Conservation (phyloP, 2,888 invertebrate genomes). For the Scelioninae gen. 1 region DNA sequence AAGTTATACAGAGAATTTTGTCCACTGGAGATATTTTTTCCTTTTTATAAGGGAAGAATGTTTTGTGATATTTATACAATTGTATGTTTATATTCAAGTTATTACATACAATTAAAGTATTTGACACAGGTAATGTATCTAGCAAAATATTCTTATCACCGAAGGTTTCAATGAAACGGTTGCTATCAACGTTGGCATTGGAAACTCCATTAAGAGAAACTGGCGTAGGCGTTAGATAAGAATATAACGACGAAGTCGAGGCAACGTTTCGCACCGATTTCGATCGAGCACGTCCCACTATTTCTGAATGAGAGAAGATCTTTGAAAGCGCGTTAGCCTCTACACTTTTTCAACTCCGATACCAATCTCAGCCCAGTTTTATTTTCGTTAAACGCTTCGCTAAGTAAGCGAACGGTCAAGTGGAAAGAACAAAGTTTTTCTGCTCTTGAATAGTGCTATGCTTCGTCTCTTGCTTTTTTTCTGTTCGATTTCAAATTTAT, state of each 20-base stretch:
- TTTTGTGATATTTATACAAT: constrained; percentile 2
- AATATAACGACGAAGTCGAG: constrained; percentile 67
- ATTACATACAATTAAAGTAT: constrained; percentile 9
- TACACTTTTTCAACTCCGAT: constrained; percentile 36
- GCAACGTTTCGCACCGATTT: constrained; percentile 57
- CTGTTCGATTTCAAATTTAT: too few species aligned
- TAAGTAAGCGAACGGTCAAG: too few species aligned
- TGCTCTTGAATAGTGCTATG: too few species aligned
- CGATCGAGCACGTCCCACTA: constrained; percentile 64
- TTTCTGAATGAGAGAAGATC: constrained; percentile 59
- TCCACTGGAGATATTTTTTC: too few species aligned
- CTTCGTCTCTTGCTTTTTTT: too few species aligned
- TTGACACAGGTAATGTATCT: constrained; percentile 23
- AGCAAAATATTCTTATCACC: constrained; percentile 35
- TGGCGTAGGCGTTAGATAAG: constrained; percentile 74
- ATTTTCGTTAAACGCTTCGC: too few species aligned
- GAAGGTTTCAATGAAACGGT: constrained; percentile 64
- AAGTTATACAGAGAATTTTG: too few species aligned
- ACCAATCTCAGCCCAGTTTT: constrained; percentile 22
- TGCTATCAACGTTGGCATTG: constrained; percentile 71
- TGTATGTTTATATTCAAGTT: background rate
- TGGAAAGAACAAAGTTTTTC: too few species aligned
- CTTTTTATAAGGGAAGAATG: background rate
- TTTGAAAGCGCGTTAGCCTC: constrained; percentile 33
- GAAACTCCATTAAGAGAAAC: constrained; percentile 72